Percentiles rank a stretch among this genome's conserved stretches.
Conservation (phyloP, 2,113 vertebrate genomes). For the Campylorhamphus procurvoides region DNA sequence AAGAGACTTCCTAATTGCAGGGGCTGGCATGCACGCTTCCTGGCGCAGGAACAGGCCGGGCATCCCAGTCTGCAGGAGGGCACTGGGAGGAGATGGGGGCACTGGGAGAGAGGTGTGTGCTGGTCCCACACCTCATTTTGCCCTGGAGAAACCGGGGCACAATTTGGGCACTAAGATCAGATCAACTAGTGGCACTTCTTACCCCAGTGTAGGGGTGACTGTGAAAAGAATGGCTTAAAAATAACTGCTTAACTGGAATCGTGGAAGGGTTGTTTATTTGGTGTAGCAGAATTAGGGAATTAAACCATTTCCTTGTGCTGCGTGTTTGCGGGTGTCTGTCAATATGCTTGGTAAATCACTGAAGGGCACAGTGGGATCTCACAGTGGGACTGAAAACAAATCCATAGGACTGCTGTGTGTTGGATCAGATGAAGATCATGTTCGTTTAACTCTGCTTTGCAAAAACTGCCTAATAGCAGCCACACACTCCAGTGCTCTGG, state of each 20-base stretch:
- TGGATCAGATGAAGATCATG: neutral
- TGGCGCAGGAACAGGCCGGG: slow-evolving; percentile 48
- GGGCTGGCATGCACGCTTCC: slow-evolving; percentile 40
- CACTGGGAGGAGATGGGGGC: neutral
- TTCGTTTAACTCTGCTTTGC: neutral
- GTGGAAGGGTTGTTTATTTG: neutral
- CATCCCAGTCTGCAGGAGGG: neutral
- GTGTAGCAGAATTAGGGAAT: neutral
- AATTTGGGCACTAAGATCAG: neutral
- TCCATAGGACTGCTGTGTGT: neutral
- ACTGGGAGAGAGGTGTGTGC: neutral
- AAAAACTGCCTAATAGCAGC: neutral
- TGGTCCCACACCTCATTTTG: neutral
- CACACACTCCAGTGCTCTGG: neutral
- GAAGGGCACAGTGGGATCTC: neutral
- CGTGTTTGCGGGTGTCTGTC: neutral
- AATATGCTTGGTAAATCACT: neutral
- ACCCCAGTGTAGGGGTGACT: neutral
- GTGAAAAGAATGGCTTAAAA: neutral
- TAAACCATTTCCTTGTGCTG: neutral
- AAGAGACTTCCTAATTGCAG: slow-evolving; percentile 49
- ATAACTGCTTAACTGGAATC: neutral
- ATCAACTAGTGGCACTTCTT: slow-evolving; percentile 31
- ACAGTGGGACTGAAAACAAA: neutral
- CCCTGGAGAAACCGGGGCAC: neutral